phyloP scores from a whole-genome alignment of 2,888 invertebrate genomes.

The Hyposoter dolosus region DNA sequence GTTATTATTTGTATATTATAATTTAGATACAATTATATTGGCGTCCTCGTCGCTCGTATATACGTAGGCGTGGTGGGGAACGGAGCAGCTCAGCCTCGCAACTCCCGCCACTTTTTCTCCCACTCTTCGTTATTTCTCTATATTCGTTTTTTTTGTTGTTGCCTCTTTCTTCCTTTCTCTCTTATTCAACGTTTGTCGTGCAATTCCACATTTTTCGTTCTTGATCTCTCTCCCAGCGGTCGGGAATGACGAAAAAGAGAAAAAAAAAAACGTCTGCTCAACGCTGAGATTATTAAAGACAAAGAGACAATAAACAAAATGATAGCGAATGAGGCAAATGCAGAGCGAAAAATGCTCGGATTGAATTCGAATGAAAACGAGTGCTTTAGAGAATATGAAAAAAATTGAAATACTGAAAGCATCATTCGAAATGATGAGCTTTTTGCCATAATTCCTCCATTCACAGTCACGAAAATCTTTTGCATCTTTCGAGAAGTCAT shows the following conservation, averaged over 20 bases:
- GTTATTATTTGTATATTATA: conserved; percentile 85
- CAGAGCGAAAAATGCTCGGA: conserved; percentile 71
- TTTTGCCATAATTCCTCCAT: not conserved
- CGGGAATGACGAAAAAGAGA: conserved; percentile 43
- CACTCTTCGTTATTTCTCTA: conserved; percentile 32
- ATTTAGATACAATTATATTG: conserved; percentile 85
- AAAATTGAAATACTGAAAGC: not conserved
- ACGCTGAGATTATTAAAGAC: not conserved
- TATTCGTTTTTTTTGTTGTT: conserved; percentile 34
- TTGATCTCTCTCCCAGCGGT: not conserved
- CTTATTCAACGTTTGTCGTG: conserved; percentile 51
- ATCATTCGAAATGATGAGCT: not conserved
- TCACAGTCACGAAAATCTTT: not conserved
- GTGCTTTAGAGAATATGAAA: not conserved
- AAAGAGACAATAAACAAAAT: conserved; percentile 11
- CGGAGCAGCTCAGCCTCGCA: conserved; percentile 50
- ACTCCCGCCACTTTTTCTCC: conserved; percentile 53
- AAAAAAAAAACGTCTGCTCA: not conserved
- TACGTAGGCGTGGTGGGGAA: conserved; percentile 66
- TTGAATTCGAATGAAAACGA: not conserved
- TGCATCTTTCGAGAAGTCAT: conserved; percentile 4
- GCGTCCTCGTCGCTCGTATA: conserved; percentile 77
- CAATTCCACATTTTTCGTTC: conserved; percentile 5
- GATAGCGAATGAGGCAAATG: conserved; percentile 71
- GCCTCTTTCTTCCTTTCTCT: conserved; percentile 34